These are phyloP conservation scores for Dascyllus trimaculatus DNA, from an alignment of 2,113 vertebrate species.

Conservation along the genomic window DNA sequence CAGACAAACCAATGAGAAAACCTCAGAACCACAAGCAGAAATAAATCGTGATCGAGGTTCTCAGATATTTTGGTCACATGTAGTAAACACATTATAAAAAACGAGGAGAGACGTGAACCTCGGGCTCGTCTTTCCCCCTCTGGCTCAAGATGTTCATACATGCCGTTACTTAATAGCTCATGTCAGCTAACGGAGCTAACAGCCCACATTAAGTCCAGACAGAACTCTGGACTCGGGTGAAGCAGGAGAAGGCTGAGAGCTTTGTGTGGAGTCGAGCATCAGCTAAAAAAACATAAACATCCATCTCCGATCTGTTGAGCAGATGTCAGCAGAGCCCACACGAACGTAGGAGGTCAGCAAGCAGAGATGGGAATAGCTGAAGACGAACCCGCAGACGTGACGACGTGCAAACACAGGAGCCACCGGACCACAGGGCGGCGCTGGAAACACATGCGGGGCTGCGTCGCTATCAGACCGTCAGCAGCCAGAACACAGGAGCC, in stretches of 20 bases:
- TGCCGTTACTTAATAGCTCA: conserved; percentile 20
- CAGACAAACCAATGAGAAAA: conserved; percentile 18
- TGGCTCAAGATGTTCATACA: conserved; percentile 31
- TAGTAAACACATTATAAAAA: not conserved
- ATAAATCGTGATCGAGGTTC: not conserved
- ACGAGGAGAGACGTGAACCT: not conserved
- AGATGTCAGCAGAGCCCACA: conserved; percentile 46
- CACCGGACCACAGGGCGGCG: not conserved
- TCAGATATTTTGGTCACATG: conserved; percentile 6
- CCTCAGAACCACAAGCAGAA: conserved; percentile 5
- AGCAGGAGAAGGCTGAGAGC: conserved; percentile 3
- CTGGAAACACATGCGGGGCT: not conserved
- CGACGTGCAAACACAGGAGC: not conserved
- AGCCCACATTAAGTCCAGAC: conserved; percentile 26
- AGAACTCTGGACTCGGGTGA: conserved; percentile 15
- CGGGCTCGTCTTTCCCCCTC: not conserved
- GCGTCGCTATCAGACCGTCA: not conserved
- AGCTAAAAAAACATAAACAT: conserved; percentile 45
- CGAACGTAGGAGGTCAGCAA: conserved; percentile 8
- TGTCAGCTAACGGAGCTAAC: conserved; percentile 26
- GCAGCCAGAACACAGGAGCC: conserved; percentile 4
- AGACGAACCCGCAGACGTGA: not conserved
- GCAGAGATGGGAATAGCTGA: conserved; percentile 6
- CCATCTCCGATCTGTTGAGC: conserved; percentile 54
- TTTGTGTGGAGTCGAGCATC: too few relatives aligned